phyloP scores from a whole-genome alignment of 2,113 vertebrate species.

The Megaceryle maxima region DNA sequence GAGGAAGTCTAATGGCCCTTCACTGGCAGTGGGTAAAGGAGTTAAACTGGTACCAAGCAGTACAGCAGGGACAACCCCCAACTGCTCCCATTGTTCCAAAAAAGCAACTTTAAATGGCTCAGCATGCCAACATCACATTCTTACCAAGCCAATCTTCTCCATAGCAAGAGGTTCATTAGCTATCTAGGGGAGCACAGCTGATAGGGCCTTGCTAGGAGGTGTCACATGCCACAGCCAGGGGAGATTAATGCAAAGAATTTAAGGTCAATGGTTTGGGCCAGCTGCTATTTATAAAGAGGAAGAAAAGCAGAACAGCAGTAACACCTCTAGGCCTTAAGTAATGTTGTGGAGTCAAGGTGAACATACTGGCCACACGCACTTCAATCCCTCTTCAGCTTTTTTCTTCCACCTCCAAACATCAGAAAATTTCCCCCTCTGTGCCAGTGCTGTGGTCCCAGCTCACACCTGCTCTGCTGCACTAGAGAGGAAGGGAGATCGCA shows the following conservation, averaged over 20 bases:
- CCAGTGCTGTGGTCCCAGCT: neutral
- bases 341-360: neutral
- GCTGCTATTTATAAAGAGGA: conserved; percentile 74
- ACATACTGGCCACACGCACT: neutral
- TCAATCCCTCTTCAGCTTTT: neutral
- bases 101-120: conserved; percentile 3
- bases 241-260: conserved; percentile 61
- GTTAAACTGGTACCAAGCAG: neutral
- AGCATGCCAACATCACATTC: conserved; percentile 11
- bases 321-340: neutral
- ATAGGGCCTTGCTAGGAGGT: conserved; percentile 12
- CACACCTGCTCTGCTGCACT: rapidly evolving
- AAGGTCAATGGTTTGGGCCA: conserved; percentile 67
- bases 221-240: conserved; percentile 47
- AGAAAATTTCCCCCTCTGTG: neutral
- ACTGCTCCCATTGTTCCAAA: conserved; percentile 19
- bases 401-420: neutral
- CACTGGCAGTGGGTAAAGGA: neutral
- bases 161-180: neutral
- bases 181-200: conserved; percentile 67
- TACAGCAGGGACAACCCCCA: conserved; percentile 18
- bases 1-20: neutral
- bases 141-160: neutral
- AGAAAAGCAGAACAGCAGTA: neutral
- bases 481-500: neutral